phyloP scores from a whole-genome alignment of 2,888 invertebrate species.

The Nephrotoma flavescens region DNA sequence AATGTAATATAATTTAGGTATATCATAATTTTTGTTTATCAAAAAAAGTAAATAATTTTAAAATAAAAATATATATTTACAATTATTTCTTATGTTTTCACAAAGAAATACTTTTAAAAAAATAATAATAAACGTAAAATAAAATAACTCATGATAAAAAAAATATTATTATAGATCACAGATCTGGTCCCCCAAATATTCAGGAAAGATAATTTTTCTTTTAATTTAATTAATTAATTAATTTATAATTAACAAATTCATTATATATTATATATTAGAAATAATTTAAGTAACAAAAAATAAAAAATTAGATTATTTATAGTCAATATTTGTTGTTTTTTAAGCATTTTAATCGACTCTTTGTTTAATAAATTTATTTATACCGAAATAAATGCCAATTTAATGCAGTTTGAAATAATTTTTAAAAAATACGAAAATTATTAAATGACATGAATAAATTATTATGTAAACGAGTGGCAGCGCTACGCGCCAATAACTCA shows the following conservation, averaged over 20 bases:
- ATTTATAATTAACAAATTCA: neutral
- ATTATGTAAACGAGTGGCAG: neutral
- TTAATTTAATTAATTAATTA: neutral
- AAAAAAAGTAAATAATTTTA: neutral
- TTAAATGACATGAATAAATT: neutral
- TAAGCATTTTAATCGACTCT: neutral
- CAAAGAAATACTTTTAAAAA: neutral
- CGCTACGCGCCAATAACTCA: neutral
- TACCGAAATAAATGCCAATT: neutral
- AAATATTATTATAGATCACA: conserved; percentile 7
- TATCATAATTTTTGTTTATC: neutral
- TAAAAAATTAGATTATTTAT: neutral
- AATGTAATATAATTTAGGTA: neutral
- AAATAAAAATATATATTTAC: neutral
- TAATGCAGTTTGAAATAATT: neutral
- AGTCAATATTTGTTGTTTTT: neutral
- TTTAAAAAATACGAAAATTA: neutral
- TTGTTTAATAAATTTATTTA: neutral
- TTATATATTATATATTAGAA: neutral
- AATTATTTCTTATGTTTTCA: neutral
- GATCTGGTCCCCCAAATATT: conserved; percentile 5
- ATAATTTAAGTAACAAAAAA: neutral
- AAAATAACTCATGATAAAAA: conserved; percentile 1
- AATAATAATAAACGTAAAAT: neutral
- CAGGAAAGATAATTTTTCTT: neutral